Conservation (phyloP, 2,888 invertebrate genomes). For the Protodeltote pygarga region DNA sequence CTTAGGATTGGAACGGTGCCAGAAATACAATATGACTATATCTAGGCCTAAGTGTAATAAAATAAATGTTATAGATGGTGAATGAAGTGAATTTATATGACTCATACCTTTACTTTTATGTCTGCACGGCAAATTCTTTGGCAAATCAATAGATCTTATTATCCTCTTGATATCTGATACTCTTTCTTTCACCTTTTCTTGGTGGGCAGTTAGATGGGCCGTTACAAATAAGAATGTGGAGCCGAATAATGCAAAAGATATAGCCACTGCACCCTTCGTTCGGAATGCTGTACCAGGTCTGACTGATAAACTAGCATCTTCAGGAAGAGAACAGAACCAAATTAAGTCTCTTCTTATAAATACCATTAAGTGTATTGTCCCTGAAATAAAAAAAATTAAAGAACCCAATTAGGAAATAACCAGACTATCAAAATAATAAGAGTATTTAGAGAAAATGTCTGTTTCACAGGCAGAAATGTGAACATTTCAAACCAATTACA, state of each 20-base stretch:
- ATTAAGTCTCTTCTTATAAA: constrained; percentile 96
- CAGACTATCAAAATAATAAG: no score
- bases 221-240: constrained; percentile 98
- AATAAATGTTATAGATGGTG: neutral
- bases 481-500: neutral
- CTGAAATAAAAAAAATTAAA: constrained; percentile 67
- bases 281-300: constrained; percentile 96
- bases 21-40: constrained; percentile 4
- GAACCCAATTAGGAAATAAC: neutral
- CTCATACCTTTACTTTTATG: constrained; percentile 90
- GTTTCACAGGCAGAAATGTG: no score
- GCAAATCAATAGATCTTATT: constrained; percentile 93
- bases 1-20: constrained; percentile 18
- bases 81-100: neutral
- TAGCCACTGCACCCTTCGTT: constrained; percentile 98
- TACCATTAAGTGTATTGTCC: constrained; percentile 94
- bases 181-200: constrained; percentile 94
- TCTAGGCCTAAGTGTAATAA: neutral
- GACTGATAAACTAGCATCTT: constrained; percentile 95
- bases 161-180: constrained; percentile 95
- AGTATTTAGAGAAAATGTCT: no score
- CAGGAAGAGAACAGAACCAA: constrained; percentile 98
- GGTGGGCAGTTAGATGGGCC: constrained; percentile 97
- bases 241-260: constrained; percentile 97
- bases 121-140: constrained; percentile 92